These are phyloP conservation scores for Microplitis deprimator DNA, from an alignment of 2,888 invertebrate species.

Conservation along the genomic window DNA sequence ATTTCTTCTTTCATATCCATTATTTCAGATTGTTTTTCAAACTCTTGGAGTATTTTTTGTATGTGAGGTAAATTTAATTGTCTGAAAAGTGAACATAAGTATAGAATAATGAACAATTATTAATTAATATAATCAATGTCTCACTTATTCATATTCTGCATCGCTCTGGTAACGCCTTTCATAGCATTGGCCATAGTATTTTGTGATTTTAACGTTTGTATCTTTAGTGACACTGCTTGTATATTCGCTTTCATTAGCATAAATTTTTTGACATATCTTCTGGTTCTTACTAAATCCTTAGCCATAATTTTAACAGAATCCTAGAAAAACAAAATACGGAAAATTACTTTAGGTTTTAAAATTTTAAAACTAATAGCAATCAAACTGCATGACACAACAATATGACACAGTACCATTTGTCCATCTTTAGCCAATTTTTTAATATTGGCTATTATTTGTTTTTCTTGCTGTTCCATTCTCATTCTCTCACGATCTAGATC, in stretches of 20 bases:
- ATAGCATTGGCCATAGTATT: slow-evolving; percentile 99
- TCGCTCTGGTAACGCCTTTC: slow-evolving; percentile 98
- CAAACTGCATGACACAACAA: too few species aligned
- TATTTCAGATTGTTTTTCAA: slow-evolving; percentile 99
- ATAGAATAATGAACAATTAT: background rate
- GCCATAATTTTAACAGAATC: slow-evolving; percentile 99
- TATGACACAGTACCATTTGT: slow-evolving; percentile 86
- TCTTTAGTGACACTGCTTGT: slow-evolving; percentile 97
- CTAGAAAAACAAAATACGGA: slow-evolving; percentile 70
- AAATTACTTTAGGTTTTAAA: background rate
- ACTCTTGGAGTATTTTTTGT: slow-evolving; percentile 96
- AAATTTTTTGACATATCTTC: slow-evolving; percentile 96
- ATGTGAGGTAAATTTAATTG: slow-evolving; percentile 98
- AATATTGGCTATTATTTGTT: slow-evolving; percentile 97
- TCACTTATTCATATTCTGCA: slow-evolving; percentile 96
- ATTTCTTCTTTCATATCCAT: slow-evolving; percentile 99
- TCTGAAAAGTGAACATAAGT: slow-evolving; percentile 65
- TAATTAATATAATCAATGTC: slow-evolving; percentile 51
- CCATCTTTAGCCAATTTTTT: slow-evolving; percentile 99
- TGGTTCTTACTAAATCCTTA: slow-evolving; percentile 95
- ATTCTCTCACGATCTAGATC: slow-evolving; percentile 94
- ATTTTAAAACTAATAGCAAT: too few species aligned
- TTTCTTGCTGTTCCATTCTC: slow-evolving; percentile 99
- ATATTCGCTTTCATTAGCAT: slow-evolving; percentile 99
- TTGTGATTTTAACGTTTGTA: slow-evolving; percentile 97